Evolutionary conservation across 2,888 invertebrate species (phyloP), one percentile per base, ranked within the genome.

Genomic region (Eupelmus urozonus): DNA sequence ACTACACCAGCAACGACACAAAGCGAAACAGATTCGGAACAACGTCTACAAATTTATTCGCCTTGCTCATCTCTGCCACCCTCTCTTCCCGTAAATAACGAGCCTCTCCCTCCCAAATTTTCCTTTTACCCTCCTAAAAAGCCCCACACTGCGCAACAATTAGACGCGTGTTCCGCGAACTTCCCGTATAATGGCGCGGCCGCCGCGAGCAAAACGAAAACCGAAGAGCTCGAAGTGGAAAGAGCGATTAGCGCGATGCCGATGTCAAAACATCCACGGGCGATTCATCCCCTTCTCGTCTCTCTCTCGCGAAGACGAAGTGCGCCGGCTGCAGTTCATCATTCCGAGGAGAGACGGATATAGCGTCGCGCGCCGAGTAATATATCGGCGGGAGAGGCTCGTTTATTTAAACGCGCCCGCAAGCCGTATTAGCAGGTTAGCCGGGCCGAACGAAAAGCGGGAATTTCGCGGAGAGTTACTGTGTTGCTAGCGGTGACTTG

Each of bases 361-460:
- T 60, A 74, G 72, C 74, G 76, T 78, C 66, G 77, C 67, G 71
- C 42, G 72, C 63, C 62, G 74, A 77, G 72, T 76, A 73, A 76
- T 80, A 78, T 78, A 70, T 89, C 85, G 87, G 87, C 85, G 85
- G 85, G 87, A 87, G 86, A 88, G 88, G 87, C 84, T 87, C 88
- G 88, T 89, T 89, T 88, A 88, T 89, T 89, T 86, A n/a, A 85
- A 85, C 84, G 83, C 82, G 83, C n/a, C n/a, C n/a, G n/a, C n/a
- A n/a, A n/a, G 82, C 81, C 80, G 80, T 73, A 78, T 70, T 57
- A 69, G 69, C 57, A 13, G 57, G 40, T 42, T 23, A 57, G 57
- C 69, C 60, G 34, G 3, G 76, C 78, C 73, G 77, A 80, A 79
- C 74, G 79, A 77, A 59, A 71, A 59, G 40, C 63, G 55, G 67